Evolutionary conservation across 2,797 vertebrate genomes (phyloP).

Genomic region (Periophthalmus magnuspinnatus): DNA sequence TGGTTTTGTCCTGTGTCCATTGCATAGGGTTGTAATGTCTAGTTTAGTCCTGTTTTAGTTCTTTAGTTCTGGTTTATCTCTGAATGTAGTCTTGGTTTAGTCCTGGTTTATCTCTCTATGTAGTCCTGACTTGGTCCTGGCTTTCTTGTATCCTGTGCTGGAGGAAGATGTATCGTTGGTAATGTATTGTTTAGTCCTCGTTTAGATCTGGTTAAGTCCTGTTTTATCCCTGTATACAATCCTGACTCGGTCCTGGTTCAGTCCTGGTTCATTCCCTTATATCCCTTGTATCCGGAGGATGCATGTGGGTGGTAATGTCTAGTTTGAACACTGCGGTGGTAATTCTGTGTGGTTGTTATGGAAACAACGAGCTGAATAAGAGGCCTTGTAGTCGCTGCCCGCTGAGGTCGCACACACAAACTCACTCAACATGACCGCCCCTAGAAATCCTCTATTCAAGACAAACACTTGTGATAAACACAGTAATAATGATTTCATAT

Average conservation of each 20-base stretch:
- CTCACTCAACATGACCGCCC: neutral
- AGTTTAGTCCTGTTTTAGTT: neutral
- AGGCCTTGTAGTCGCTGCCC: constrained; percentile 5
- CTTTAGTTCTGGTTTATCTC: neutral
- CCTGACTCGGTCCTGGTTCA: neutral
- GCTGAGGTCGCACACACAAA: constrained; percentile 1
- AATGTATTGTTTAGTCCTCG: neutral
- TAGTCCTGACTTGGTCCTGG: neutral
- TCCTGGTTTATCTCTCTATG: neutral
- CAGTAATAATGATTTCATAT: neutral
- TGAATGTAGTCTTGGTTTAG: neutral
- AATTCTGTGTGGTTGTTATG: constrained; percentile 28
- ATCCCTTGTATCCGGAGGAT: constrained; percentile 8
- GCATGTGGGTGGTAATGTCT: constrained; percentile 28
- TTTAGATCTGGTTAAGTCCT: neutral
- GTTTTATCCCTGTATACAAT: neutral
- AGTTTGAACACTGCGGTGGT: constrained; percentile 14
- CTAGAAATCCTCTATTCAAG: neutral
- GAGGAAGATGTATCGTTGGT: too few species aligned
- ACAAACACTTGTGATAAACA: neutral
- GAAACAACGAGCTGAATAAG: constrained; percentile 16
- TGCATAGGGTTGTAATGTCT: neutral
- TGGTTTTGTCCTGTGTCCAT: neutral
- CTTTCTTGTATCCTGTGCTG: neutral
- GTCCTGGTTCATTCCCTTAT: neutral